These are phyloP conservation scores for Halictus quadricinctus DNA, from an alignment of 2,888 invertebrate genomes.

Conservation along the genomic window DNA sequence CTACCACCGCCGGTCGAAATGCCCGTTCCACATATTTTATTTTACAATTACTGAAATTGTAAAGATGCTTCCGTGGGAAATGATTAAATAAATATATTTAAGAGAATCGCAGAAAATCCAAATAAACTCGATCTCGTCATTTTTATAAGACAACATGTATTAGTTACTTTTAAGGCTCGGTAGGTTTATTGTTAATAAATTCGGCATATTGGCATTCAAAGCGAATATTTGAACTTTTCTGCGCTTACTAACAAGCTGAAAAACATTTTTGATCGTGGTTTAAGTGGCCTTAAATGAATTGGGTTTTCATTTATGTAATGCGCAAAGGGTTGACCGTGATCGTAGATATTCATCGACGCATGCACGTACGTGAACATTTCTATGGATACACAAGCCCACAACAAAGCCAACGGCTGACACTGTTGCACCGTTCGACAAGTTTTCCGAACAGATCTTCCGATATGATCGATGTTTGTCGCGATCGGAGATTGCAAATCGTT, in stretches of 20 bases:
- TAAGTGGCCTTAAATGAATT: background rate
- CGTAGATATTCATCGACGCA: background rate
- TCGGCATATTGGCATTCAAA: background rate
- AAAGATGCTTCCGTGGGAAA: too few relatives aligned
- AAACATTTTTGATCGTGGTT: background rate
- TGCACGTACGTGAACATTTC: constrained; percentile 41
- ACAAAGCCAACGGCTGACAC: constrained; percentile 46
- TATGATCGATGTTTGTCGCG: constrained; percentile 29
- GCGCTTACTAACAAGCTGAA: background rate
- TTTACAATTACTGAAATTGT: too few relatives aligned
- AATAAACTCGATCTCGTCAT: too few relatives aligned
- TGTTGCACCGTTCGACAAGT: constrained; percentile 18
- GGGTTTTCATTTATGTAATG: background rate
- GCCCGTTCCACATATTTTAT: too few relatives aligned
- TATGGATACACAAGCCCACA: constrained; percentile 67
- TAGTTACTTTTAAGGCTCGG: too few relatives aligned
- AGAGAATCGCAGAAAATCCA: too few relatives aligned
- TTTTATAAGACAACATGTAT: too few relatives aligned
- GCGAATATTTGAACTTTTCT: background rate
- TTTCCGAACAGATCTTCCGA: constrained; percentile 24
- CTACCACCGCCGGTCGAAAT: too few relatives aligned
- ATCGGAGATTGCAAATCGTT: background rate
- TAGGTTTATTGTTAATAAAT: background rate
- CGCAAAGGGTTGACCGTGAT: constrained; percentile 24
- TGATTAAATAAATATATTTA: too few relatives aligned